Evolutionary conservation across 1,140 invertebrate species (phyloP), one percentile per base, ranked within the genome.

Genomic region (Aricia agestis): DNA sequence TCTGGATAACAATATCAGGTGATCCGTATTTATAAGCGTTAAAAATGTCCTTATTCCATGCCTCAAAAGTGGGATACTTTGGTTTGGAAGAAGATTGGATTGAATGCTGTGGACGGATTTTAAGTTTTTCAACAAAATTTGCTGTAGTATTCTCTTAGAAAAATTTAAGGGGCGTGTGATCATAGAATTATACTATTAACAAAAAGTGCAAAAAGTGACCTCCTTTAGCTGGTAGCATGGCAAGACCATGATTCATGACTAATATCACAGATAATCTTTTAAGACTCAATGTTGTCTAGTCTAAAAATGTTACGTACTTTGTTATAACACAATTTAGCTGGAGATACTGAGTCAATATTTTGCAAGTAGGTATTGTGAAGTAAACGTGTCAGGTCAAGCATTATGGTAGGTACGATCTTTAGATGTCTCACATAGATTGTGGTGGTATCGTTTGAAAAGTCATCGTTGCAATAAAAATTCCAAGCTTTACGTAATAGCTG

Each of bases 341-440:
- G 45, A 52, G 9, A 52, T 52, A 52, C 45, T 15, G 45, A 52
- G 73, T 76, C 71, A 73, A 79, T 69, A 76, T 81, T 79, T 80
- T 74, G 76, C 76, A 79, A 78, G 72, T 52, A 13, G 10, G 45
- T 72, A 71, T 75, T 79, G 74, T 73, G 74, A 68, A 74, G 66
- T 70, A 71, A 74, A 76, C 75, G 80, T 76, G 77, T 80, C 73
- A 71, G 77, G 78, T 80, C 79, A 75, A 74, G 76, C 77, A 81
- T 83, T 83, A 85, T 75, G 73, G 78, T 78, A 78, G 73, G 78
- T 78, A 78, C 72, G 74, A 77, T 76, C 77, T 77, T 79, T 78
- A 82, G 83, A 84, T 87, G 79, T 79, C 78, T 82, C 77, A 78
- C 80, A 81, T 74, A 85, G 83, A 87, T 85, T 79, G 76, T 59